Base-by-base conservation (phyloP, 1,140 invertebrate genomes). In the Calycopis cecrops region DNA sequence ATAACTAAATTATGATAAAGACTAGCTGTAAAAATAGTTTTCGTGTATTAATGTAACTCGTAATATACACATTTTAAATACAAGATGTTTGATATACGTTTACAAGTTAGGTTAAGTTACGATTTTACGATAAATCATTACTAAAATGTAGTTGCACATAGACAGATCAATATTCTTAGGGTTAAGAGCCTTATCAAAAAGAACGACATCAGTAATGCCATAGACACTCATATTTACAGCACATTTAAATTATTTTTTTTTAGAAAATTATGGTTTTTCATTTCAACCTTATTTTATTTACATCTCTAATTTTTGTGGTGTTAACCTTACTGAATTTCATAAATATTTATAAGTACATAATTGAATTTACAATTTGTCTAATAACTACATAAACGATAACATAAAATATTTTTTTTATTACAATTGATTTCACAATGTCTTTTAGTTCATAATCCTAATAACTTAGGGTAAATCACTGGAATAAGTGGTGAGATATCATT, bases 321-420 rank as follows among this genome's bases (percentile, higher is more conserved):
- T 87, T 87, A 73, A 81, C 70, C 84, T 87, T 87, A 87, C 84
- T 84, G 80, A 81, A 76, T 64, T 79, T 76, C 77, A 85, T 87
- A 85, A 85, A 87, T 87, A 77, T 76, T 79, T 74, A 78, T 80
- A 79, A 76, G 67, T 80, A 75, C 71, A 74, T 72, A 72, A 73
- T 74, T 79, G 60, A 82, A 84, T 87, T 79, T 85, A 85, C 84
- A 85, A 73, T 79, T 74, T 61, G 44, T 71, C 79, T 87, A 85
- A 69, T 10, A 57, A 66, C 80, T 87, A 87, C 73, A 63, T 77
- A 82, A 70, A 73, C 73, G 75, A 74, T 73, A 73, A 75, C 67
- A 73, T 76, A 74, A 70, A 69, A 70, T 64, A 67, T 65, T 60
- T 65, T n/a, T 74, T 78, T 83, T 59, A 76, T 75, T 73, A 77